Percentiles rank a stretch among this genome's conserved stretches.
phyloP scores from a whole-genome alignment of 2,797 vertebrate genomes.

The Gastrophryne carolinensis region DNA sequence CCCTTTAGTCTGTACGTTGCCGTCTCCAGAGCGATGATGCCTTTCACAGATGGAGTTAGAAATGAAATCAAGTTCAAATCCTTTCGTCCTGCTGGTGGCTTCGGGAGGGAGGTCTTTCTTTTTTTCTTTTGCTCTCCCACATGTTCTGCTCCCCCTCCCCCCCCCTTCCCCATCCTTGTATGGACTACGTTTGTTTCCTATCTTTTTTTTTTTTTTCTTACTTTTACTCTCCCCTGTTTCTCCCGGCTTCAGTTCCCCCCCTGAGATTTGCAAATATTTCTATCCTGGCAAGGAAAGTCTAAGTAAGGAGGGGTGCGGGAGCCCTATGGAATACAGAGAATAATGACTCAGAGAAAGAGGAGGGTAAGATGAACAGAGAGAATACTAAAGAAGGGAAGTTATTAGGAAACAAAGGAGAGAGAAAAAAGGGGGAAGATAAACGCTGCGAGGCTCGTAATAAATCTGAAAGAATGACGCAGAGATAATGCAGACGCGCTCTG shows the following conservation, averaged over 20 bases:
- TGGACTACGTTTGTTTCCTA: slow-evolving; percentile 50
- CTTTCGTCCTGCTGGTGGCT: slow-evolving; percentile 29
- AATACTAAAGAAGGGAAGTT: not conserved
- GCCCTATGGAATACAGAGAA: not conserved
- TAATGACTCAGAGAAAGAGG: not conserved
- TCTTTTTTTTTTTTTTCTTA: slow-evolving; percentile 40
- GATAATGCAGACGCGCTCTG: not conserved
- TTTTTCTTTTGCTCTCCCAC: slow-evolving; percentile 11
- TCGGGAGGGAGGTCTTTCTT: slow-evolving; percentile 39
- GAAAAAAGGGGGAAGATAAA: not conserved
- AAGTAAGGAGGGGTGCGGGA: slow-evolving; percentile 10
- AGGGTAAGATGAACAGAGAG: not conserved
- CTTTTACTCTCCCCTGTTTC: slow-evolving; percentile 41
- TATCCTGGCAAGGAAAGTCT: slow-evolving; percentile 24
- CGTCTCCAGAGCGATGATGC: slow-evolving; percentile 32
- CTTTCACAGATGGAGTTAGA: slow-evolving; percentile 19
- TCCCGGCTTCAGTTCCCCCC: slow-evolving; percentile 43
- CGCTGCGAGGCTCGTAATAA: no score
- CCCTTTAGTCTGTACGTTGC: not conserved
- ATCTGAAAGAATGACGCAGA: not conserved
- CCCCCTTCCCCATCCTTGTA: slow-evolving; percentile 49
- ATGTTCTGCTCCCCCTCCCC: slow-evolving; percentile 34
- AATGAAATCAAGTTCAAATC: slow-evolving; percentile 1
- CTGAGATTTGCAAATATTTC: slow-evolving; percentile 49
- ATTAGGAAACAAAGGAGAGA: not conserved